These are phyloP conservation scores for Hypsibius dujardini DNA, from an alignment of 1,140 invertebrate genomes.

Conservation along the genomic window DNA sequence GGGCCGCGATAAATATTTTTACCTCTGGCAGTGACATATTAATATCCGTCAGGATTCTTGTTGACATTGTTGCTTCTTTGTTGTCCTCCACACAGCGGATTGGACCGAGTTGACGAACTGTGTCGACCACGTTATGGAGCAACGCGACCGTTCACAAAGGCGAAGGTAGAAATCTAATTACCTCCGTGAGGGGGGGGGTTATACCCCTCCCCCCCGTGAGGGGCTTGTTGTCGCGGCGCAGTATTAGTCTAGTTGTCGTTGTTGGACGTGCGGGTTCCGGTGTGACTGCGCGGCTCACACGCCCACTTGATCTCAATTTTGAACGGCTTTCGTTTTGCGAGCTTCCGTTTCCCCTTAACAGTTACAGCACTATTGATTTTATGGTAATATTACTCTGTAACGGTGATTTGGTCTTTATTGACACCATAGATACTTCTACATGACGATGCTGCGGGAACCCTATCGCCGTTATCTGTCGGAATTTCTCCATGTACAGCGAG, in stretches of 20 bases:
- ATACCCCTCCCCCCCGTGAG: too few species aligned
- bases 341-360: background rate
- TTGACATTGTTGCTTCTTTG: too few species aligned
- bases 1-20: conserved; percentile 22
- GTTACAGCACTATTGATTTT: conserved; percentile 19
- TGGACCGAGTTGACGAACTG: conserved; percentile 86
- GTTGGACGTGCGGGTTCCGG: too few species aligned
- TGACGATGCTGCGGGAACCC: conserved; percentile 80
- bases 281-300: too few species aligned
- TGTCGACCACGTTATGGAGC: conserved; percentile 58
- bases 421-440: conserved; percentile 92
- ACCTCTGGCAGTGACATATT: background rate
- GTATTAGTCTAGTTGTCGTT: too few species aligned
- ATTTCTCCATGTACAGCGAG: conserved; percentile 81
- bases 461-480: conserved; percentile 74
- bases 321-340: too few species aligned
- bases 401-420: too few species aligned
- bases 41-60: background rate
- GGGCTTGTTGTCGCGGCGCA: too few species aligned
- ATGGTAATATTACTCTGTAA: conserved; percentile 22
- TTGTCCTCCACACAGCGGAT: too few species aligned
- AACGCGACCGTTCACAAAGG: conserved; percentile 29
- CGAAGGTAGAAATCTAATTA: too few species aligned
- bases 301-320: too few species aligned
- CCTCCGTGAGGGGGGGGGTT: too few species aligned